Base-by-base conservation (phyloP, 2,113 vertebrate genomes). In the Emydura subglobosa region DNA sequence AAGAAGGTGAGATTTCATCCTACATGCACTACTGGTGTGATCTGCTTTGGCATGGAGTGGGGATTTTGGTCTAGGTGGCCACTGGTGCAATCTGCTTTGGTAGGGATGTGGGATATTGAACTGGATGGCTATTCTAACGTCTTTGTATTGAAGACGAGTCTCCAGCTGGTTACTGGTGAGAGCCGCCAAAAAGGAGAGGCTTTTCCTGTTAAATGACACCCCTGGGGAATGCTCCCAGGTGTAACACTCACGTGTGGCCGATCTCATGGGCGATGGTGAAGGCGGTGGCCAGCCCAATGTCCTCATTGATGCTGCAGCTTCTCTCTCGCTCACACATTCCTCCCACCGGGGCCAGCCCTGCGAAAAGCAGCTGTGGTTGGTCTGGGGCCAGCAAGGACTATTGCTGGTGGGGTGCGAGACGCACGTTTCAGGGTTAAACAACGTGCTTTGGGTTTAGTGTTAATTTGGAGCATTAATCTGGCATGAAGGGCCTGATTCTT, bases 261-360 rank as follows among this genome's bases (percentile, higher is more conserved):
- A 99, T 99, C 98, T 99, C 99, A 0, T 99, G 99, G 93, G 99
- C 99, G 10, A 99, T 99, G 93, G 99, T 99, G 98, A 99, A 99
- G 1, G 99, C 99, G 0, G 99, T 99, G 89, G 99, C 99, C 94
- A 99, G 98, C 51, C 99, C 99, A 4, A 99, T 99, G 98, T 99
- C 99, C 95, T 99, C 99, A 0, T 99, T 99, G 97, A 99, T 99
- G 97, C 99, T 99, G 97, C 99, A 99, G 97, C 99, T 99, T 55
- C 99, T 97, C 95, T 99, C 99, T 1, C 99, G 98, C 85, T 99
- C 99, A 12, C 99, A 99, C 99, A 99, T 99, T 83, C 99, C 99
- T 0, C 99, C 99, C 6, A 99, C 99, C 0, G 99, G 99, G 68
- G 99, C 99, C 97, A 99, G 97, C 94, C 99, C 99, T 99, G 89